These are phyloP conservation scores for Lydus trimaculatus DNA, from an alignment of 2,888 invertebrate genomes.

Conservation along the genomic window DNA sequence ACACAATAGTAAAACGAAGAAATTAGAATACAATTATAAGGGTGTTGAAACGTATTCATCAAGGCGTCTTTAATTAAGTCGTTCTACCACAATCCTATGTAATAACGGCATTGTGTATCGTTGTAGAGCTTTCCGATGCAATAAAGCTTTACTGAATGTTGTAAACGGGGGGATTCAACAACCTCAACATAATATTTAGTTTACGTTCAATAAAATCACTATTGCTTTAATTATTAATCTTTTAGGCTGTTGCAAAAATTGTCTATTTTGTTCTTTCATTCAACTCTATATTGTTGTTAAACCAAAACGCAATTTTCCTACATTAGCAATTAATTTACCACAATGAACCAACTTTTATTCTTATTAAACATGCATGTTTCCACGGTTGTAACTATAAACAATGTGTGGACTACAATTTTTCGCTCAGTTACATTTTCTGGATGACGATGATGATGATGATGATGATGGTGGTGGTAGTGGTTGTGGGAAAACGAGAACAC, in stretches of 20 bases:
- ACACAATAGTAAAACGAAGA: neutral
- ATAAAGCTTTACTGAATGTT: neutral
- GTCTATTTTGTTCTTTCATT: neutral
- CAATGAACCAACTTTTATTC: neutral
- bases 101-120: neutral
- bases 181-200: neutral
- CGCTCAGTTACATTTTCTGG: slow-evolving; percentile 39
- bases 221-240: neutral
- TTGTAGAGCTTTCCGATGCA: neutral
- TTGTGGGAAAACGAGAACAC: slow-evolving; percentile 25
- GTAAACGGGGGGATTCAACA: neutral
- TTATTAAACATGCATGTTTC: slow-evolving; percentile 20
- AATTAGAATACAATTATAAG: slow-evolving; percentile 1
- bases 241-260: neutral
- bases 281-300: too few relatives aligned
- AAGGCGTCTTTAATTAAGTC: neutral
- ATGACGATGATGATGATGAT: slow-evolving; percentile 7
- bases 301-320: neutral
- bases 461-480: neutral
- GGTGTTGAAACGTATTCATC: neutral
- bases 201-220: neutral
- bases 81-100: neutral
- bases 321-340: slow-evolving; percentile 17
- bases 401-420: slow-evolving; percentile 35
- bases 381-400: slow-evolving; percentile 26